Conservation (phyloP, 1,140 invertebrate species). For the Delia radicum region DNA sequence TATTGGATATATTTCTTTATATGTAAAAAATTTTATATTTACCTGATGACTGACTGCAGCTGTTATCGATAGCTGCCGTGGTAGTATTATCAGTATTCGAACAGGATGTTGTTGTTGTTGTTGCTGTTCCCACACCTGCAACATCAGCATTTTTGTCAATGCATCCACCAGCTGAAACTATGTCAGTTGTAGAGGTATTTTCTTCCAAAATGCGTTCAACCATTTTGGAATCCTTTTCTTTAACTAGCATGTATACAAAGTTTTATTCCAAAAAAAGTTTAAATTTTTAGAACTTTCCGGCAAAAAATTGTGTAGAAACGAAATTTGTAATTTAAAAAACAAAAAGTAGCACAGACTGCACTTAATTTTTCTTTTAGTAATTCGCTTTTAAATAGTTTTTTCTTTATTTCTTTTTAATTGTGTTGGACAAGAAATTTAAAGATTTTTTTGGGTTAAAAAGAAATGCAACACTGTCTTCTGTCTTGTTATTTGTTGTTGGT, state of each 20-base stretch:
- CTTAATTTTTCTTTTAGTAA: neutral
- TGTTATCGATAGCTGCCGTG: neutral
- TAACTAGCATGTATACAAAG: neutral
- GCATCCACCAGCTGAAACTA: too few species aligned
- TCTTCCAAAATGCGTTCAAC: slow-evolving; percentile 25
- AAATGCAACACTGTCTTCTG: neutral
- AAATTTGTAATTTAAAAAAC: neutral
- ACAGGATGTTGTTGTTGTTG: neutral
- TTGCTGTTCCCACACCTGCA: slow-evolving; percentile 2
- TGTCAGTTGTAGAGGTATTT: neutral
- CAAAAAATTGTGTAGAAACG: neutral
- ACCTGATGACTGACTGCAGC: slow-evolving; percentile 40
- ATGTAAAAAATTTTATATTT: slow-evolving; percentile 27
- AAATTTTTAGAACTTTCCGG: neutral
- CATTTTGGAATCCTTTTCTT: slow-evolving; percentile 27
- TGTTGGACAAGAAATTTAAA: neutral
- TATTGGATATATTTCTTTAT: too few species aligned
- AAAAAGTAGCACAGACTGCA: neutral
- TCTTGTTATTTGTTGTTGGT: neutral
- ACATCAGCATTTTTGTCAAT: neutral
- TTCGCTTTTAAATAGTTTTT: neutral
- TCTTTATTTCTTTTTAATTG: neutral
- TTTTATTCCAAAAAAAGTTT: neutral
- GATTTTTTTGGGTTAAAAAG: neutral
- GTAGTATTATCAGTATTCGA: neutral